Base-by-base conservation (phyloP, 2,113 vertebrate genomes). In the Zingel zingel region DNA sequence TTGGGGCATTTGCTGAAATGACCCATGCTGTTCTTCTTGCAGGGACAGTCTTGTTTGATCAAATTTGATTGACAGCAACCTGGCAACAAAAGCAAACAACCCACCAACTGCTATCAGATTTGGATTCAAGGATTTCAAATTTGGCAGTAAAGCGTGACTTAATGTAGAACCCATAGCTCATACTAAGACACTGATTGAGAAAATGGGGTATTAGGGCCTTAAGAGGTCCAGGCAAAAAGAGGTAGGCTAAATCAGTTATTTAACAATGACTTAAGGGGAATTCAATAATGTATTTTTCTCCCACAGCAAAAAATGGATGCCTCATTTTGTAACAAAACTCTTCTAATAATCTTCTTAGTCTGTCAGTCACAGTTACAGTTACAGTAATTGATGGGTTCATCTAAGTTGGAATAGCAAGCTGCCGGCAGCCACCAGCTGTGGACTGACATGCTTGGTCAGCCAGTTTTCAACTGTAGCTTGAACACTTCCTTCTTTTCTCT, bases 401-500 rank as follows among this genome's bases (percentile, higher is more conserved):
- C 36, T 79, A 50, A 83, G 51, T 51, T 54, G 69, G 61, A 88
- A 78, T 30, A 61, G 57, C 61, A 53, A 70, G 73, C 67, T 80
- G 67, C 78, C 51, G 48, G 68, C 71, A 83, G 51, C 68, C 64
- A 84, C 59, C 82, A 88, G 80, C 82, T 88, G 84, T 79, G 72
- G 80, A 85, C 74, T 43, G 27, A 71, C 73, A 72, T 79, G 83
- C 83, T 66, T 82, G 75, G 72, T 62, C 82, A 77, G 59, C 50
- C 59, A 27, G 43, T 62, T 61, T 83, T 83, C 69, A 72, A 80
- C 66, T 74, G 59, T 61, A 53, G 54, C 56, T 62, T 21, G 8
- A 81, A 77, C 61, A 61, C 16, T n/a, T 74, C 36, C 47, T 79
- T 30, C 7, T 50, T 15, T 36, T 66, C 61, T 69, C 53, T 48